Conservation (phyloP, 2,888 invertebrate genomes). For the Chironomus tentans region DNA sequence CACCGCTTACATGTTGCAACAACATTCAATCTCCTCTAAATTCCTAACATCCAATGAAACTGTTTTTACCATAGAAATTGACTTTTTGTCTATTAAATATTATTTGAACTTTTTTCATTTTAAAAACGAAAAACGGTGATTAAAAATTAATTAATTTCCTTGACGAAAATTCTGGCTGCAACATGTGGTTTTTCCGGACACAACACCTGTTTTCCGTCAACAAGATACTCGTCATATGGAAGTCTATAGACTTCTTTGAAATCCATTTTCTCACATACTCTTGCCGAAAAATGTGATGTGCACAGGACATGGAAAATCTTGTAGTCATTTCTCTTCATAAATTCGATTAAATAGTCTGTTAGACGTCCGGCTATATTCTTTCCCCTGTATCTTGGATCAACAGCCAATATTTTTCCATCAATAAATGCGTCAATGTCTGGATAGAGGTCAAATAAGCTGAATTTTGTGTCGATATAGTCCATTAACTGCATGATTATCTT, state of each 20-base stretch:
- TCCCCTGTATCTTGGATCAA: constrained; percentile 40
- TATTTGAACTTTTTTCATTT: too few species aligned
- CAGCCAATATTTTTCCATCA: constrained; percentile 42
- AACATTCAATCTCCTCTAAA: not conserved
- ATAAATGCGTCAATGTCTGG: constrained; percentile 38
- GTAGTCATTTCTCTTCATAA: constrained; percentile 38
- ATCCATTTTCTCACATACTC: constrained; percentile 59
- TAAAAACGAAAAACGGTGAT: not conserved
- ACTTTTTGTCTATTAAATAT: too few species aligned
- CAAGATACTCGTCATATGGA: constrained; percentile 54
- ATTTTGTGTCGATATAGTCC: constrained; percentile 43
- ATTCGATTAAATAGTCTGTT: constrained; percentile 37
- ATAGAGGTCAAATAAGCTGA: constrained; percentile 43
- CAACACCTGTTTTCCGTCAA: constrained; percentile 54
- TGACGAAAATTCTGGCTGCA: constrained; percentile 50
- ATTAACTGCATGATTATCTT: constrained; percentile 46
- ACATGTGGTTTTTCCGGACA: constrained; percentile 57
- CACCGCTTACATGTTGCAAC: not conserved
- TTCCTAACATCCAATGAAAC: not conserved
- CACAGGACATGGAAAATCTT: constrained; percentile 61
- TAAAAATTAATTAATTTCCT: constrained; percentile 36
- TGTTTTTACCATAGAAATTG: too few species aligned
- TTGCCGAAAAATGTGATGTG: constrained; percentile 66
- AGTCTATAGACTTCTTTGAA: constrained; percentile 58
- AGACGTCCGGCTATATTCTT: constrained; percentile 40